A percentile compares a stretch with the other conserved stretches of the same genome.
Conservation (phyloP, 1,140 invertebrate species). For the Drosophila ogumai region DNA sequence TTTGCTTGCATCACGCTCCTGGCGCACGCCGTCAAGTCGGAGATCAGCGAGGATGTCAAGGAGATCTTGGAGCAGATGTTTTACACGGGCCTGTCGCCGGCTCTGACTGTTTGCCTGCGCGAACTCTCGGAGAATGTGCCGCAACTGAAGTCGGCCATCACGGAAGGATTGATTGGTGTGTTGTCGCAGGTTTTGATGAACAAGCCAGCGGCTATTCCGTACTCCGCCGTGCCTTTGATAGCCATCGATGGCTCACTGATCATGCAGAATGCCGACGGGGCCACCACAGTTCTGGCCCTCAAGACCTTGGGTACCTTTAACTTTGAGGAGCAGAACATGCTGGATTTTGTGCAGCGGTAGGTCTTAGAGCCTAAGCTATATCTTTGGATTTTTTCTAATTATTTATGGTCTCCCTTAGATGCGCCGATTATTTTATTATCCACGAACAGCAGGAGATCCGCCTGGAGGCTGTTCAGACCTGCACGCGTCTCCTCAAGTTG, state of each 20-base stretch:
- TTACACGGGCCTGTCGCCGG: conserved; percentile 94
- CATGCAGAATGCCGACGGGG: conserved; percentile 87
- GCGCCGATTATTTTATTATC: conserved; percentile 96
- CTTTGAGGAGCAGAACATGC: conserved; percentile 96
- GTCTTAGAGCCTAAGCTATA: background rate
- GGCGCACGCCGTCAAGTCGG: conserved; percentile 92
- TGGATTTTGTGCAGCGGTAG: conserved; percentile 94
- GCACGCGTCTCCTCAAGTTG: conserved; percentile 94
- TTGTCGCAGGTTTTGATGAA: conserved; percentile 95
- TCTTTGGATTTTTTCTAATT: background rate
- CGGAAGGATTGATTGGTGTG: conserved; percentile 95
- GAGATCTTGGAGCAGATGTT: conserved; percentile 97
- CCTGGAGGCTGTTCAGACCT: conserved; percentile 97
- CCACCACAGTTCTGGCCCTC: conserved; percentile 95
- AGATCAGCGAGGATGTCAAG: conserved; percentile 91
- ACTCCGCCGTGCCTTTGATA: conserved; percentile 54
- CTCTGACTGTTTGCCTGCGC: conserved; percentile 95
- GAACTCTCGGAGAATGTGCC: conserved; percentile 96
- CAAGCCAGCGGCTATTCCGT: conserved; percentile 90
- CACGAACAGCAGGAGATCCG: conserved; percentile 96
- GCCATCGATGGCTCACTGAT: conserved; percentile 67
- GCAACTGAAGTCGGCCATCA: conserved; percentile 94
- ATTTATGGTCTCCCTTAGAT: conserved; percentile 79
- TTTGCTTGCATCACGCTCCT: conserved; percentile 98
- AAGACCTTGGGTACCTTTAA: conserved; percentile 98